These are phyloP conservation scores for Monopis laevigella DNA, from an alignment of 2,888 invertebrate genomes.

Conservation along the genomic window DNA sequence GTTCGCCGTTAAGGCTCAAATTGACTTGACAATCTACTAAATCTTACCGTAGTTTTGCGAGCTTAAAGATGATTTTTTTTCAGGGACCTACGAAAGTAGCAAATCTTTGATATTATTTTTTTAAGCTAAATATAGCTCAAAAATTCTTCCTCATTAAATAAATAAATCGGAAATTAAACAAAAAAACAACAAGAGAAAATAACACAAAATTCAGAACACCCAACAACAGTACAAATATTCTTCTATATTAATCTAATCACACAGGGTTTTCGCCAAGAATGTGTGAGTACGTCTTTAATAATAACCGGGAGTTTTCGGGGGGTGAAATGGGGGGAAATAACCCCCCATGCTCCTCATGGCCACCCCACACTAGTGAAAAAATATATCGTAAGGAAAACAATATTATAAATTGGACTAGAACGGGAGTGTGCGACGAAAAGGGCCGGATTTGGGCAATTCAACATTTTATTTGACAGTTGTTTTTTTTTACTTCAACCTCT, in stretches of 20 bases:
- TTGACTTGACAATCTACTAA: no score
- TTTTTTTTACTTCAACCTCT: conserved; percentile 4
- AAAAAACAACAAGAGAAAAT: no score
- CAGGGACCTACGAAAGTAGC: no score
- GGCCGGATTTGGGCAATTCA: conserved; percentile 16
- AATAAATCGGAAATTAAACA: no score
- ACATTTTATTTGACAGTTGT: conserved; percentile 4
- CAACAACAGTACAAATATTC: conserved; percentile 25
- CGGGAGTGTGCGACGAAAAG: conserved; percentile 33
- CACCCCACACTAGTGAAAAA: conserved; percentile 60
- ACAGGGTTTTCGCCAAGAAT: conserved; percentile 54
- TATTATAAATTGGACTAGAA: conserved; percentile 61
- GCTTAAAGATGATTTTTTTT: no score
- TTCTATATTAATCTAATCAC: conserved; percentile 62
- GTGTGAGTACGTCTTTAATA: conserved; percentile 68
- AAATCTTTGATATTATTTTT: no score
- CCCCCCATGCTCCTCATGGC: neutral
- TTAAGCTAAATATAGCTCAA: no score
- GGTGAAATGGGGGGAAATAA: conserved; percentile 19
- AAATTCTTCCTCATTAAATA: no score
- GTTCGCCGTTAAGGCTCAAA: no score
- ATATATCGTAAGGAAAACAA: conserved; percentile 66
- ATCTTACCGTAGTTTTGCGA: no score
- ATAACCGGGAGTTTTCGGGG: conserved; percentile 47
- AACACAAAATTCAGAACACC: conserved; percentile 7